Conservation (phyloP, 2,888 invertebrate species). For the Schizaphis graminum region DNA sequence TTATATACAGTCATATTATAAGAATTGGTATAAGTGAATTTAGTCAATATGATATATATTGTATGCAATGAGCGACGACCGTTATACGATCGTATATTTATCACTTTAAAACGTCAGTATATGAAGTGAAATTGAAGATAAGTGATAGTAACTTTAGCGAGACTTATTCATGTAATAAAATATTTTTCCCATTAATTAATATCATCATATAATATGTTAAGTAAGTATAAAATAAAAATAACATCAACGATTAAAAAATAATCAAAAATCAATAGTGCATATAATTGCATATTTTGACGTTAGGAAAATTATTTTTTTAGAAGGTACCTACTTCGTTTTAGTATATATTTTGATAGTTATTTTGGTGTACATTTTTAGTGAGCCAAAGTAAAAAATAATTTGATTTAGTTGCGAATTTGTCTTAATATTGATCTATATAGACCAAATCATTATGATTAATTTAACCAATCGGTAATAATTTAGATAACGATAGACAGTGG, state of each 20-base stretch:
- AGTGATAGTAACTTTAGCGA: not conserved
- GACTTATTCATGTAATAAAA: not conserved
- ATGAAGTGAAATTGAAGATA: not conserved
- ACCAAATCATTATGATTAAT: not conserved
- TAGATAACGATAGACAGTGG: not conserved
- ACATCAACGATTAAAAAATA: not conserved
- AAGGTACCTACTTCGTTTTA: not conserved
- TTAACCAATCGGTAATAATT: not conserved
- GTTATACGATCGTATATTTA: not conserved
- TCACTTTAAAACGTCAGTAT: not conserved
- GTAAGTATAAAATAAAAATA: not conserved
- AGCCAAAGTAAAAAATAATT: not conserved
- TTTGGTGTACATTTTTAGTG: not conserved
- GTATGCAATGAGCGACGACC: not conserved
- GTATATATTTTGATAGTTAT: not conserved
- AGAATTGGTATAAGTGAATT: not conserved
- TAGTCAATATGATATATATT: not conserved
- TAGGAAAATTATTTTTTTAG: not conserved
- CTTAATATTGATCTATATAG: not conserved
- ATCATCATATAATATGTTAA: not conserved
- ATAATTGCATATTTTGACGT: not conserved
- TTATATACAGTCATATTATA: too few species aligned
- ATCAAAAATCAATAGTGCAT: not conserved
- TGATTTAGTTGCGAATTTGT: not conserved
- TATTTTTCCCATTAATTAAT: not conserved